A percentile compares a stretch with the other conserved stretches of the same genome.
These are phyloP conservation scores for Oceanites oceanicus DNA, from an alignment of 2,113 vertebrate genomes.

Conservation along the genomic window DNA sequence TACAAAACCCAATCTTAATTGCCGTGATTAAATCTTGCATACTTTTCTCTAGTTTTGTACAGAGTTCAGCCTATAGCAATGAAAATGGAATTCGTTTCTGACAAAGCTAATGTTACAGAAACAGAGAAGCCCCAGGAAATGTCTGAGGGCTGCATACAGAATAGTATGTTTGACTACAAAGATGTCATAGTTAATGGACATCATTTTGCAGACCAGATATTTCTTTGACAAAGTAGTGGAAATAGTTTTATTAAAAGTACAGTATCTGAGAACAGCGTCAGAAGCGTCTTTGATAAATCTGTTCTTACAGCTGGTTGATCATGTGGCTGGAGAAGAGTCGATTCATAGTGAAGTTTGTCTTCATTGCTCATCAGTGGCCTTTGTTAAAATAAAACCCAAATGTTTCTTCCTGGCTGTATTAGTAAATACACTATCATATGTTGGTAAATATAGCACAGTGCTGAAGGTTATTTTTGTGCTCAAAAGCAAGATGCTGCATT, in stretches of 20 bases:
- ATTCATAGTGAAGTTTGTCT: neutral
- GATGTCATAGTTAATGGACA: neutral
- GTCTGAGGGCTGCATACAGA: neutral
- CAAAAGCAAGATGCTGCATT: neutral
- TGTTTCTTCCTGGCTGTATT: neutral
- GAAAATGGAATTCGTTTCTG: neutral
- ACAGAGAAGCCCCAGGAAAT: neutral
- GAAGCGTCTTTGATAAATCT: neutral
- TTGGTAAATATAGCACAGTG: neutral
- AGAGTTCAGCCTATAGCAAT: slow-evolving; percentile 10
- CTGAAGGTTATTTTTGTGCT: neutral
- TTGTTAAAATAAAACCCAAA: neutral
- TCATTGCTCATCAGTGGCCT: neutral
- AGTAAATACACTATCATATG: fast-evolving
- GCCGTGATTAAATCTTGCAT: neutral
- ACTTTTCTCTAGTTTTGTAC: neutral
- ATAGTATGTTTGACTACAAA: neutral
- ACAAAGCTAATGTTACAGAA: neutral
- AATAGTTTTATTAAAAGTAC: neutral
- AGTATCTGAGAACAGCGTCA: neutral
- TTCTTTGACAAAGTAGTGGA: slow-evolving; percentile 16
- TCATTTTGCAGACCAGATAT: neutral
- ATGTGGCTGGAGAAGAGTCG: neutral
- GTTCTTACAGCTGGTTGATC: neutral
- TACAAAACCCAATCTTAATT: neutral